Evolutionary conservation across 2,113 vertebrate species (phyloP), one percentile per base, ranked within the genome.

Genomic region (Gobius niger): DNA sequence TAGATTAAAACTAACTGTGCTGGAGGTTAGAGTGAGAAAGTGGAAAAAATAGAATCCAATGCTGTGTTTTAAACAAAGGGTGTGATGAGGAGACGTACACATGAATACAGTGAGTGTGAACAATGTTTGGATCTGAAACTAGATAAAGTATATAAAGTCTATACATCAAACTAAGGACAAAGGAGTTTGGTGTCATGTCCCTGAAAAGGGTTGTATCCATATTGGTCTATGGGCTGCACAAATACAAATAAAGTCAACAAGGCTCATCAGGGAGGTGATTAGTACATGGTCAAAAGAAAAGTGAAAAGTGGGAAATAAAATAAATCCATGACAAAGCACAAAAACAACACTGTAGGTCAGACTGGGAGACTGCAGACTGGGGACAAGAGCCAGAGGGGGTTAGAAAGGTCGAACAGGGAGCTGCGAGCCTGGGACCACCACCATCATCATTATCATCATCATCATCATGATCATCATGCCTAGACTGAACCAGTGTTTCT

Each of bases 401-500:
- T 68, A 71, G 72, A 34, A 34, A 78, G 84, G 75, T 80, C 74
- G 66, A 72, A 68, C 80, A 86, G 82, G 72, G 82, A 81, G 82
- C 80, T 82, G 88, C 63, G 80, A 85, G 67, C 70, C 81, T 53
- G 54, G 87, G 83, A 86, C 81, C 85, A 85, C 85, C 83, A 67
- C 82, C 82, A 78, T 15, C 10, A 46, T 5, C 44, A 46, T 46
- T 10, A 46, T 46, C 5, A 46, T 46, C 44, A 46, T 46, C 44
- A 46, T 46, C 44, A 87, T 80, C 85, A 85, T 83, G 82, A 67
- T 82, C 82, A 80, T 94, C 95, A 93, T 94, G 95, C 95, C 96
- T 93, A 89, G 60, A 92, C 94, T 91, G 70, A 89, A 90, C 88
- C 73, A 70, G 88, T 92, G 90, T 85, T 91, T 80, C 87, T 83